Evolutionary conservation across 2,113 vertebrate species (phyloP), one percentile per base, ranked within the genome.

Genomic region (Petrocephalus zakoni): DNA sequence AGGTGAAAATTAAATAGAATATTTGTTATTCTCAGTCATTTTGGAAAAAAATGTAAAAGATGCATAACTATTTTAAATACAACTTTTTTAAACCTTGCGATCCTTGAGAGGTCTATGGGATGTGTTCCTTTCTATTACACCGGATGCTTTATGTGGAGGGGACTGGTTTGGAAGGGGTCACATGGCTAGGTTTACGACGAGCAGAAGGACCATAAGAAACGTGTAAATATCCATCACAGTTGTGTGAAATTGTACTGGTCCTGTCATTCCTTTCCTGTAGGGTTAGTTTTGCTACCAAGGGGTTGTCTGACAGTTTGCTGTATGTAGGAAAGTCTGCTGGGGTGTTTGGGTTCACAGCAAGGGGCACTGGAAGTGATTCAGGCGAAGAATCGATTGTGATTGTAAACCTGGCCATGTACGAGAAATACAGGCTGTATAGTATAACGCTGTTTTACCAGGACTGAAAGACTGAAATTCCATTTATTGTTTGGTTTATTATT

Each of bases 11-110:
- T 87, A 89, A 90, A 85, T 87, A 68, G 89, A 90, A 90, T 87
- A 83, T 78, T 87, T 89, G 83, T 72, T 89, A 87, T 92, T 91
- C 92, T 91, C 88, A 46, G 56, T 91, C 29, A 87, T 89, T 91
- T 89, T 87, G 64, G 17, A 37, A 88, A 90, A 42, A 42, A 90
- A 89, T 93, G 91, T 92, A 89, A 93, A 81, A 92, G 84, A 92
- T 92, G 91, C 89, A 91, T 91, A 92, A 91, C 89, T 89, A 92
- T 93, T 93, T 93, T 90, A 93, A 93, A 93, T 94, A 94, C 91
- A 94, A 88, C 82, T 91, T 91, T 92, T 90, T 89, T 90, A 93
- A 92, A 92, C 49, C 88, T 88, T 89, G 87, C 85, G 90, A 91
- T 90, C 89, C 90, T 88, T 75, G 91, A 92, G 91, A 92, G 90